Base-by-base conservation (phyloP, 2,797 vertebrate genomes). In the Jordanella pulchra region DNA sequence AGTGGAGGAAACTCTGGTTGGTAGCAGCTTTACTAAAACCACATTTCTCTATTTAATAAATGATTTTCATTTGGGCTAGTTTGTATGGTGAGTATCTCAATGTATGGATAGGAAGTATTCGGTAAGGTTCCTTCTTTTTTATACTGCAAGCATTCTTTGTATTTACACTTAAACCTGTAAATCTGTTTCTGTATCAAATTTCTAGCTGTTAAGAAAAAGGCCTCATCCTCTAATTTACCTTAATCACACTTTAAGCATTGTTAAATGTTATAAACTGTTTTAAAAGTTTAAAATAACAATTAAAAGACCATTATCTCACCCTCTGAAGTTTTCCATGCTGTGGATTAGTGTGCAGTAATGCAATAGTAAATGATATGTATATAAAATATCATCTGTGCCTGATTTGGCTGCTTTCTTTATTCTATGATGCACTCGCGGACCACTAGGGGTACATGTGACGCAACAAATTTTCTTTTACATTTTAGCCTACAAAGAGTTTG, bases 221-320 rank as follows among this genome's bases (percentile, higher is more conserved):
- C 50, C 71, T 27, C 28, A 28, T 87, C 55, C 58, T 58, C 45
- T 44, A n/a, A 28, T 68, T 15, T 77, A 76, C 17, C 65, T 14
- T 76, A 69, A 55, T 10, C 25, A 48, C 45, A 30, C 23, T 27
- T 51, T 79, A 75, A 77, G 35, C 69, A n/a, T 60, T 70, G 72
- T 83, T 78, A 74, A 44, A 70, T 13, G 30, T 25, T 71, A 21
- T 72, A 13, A 70, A 80, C 64, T 75, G 48, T 75, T 42, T 56
- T 51, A 63, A 58, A 12, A 70, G 67, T 76, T 65, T 23, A 60
- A 45, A 83, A 54, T 66, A 65, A 67, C 39, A 72, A 85, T 85
- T 87, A 51, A 35, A 3, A 61, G 35, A 70, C 45, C 67, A 70
- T 74, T 75, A 23, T 48, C 45, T 64, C 25, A n/a, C 32, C n/a